Conservation (phyloP, 2,888 invertebrate species). For the Drosophila sordidula region DNA sequence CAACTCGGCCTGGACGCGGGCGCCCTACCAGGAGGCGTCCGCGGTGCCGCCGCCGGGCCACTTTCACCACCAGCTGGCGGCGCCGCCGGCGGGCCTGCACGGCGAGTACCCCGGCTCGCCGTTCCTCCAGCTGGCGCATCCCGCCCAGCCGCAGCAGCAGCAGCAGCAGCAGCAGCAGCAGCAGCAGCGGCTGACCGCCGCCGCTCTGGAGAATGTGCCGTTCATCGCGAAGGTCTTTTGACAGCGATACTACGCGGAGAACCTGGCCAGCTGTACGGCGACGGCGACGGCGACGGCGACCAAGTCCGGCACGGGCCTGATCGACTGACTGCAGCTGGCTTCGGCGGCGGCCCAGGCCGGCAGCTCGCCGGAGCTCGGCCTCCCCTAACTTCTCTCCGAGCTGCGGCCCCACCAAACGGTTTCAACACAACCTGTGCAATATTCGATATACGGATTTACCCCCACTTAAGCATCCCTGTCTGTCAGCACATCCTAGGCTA, state of each 20-base stretch:
- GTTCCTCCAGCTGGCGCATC: constrained; percentile 81
- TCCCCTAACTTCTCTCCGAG: no score
- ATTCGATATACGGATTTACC: constrained; percentile 18
- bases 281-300: constrained; percentile 1
- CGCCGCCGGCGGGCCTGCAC: constrained; percentile 66
- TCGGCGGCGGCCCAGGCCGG: constrained; percentile 60
- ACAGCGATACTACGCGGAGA: constrained; percentile 85
- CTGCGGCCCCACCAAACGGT: constrained; percentile 74
- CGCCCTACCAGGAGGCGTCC: constrained; percentile 61
- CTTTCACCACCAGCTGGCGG: constrained; percentile 63
- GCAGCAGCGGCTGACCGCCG: constrained; percentile 74
- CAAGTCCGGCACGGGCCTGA: constrained; percentile 55
- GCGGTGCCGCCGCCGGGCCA: constrained; percentile 29
- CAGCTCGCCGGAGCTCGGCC: constrained; percentile 51
- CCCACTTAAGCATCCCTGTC: background rate
- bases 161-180: constrained; percentile 59
- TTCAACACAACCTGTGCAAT: constrained; percentile 76
- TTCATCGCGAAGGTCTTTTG: constrained; percentile 86
- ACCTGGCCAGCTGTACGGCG: constrained; percentile 67
- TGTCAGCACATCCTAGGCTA: constrained; percentile 16
- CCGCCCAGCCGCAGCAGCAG: constrained; percentile 49
- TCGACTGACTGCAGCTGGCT: constrained; percentile 84
- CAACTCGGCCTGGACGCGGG: constrained; percentile 78
- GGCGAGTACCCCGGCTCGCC: constrained; percentile 77
- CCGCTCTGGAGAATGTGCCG: constrained; percentile 83